These are phyloP conservation scores for Allobates femoralis DNA, from an alignment of 2,797 vertebrate species.

Conservation along the genomic window DNA sequence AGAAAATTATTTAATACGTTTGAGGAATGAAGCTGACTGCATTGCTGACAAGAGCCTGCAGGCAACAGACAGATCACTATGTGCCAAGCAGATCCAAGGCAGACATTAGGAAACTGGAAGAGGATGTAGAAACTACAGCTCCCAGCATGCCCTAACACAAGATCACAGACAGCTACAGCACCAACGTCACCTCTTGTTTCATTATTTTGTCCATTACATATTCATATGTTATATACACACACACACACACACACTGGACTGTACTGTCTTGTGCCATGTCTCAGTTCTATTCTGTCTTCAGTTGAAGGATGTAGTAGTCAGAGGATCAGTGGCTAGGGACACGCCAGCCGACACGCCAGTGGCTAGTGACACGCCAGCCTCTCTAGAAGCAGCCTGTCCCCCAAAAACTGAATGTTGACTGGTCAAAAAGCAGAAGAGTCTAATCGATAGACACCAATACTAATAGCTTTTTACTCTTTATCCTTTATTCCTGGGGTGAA, in stretches of 20 bases:
- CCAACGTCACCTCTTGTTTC: too few relatives aligned
- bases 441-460: too few relatives aligned
- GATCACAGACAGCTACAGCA: background rate
- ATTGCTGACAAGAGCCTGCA: conserved; percentile 24
- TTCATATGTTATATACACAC: too few relatives aligned
- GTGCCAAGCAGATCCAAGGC: background rate
- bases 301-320: too few relatives aligned
- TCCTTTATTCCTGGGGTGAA: too few relatives aligned
- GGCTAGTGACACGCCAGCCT: background rate
- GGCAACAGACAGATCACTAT: conserved; percentile 8
- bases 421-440: too few relatives aligned
- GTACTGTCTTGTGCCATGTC: too few relatives aligned
- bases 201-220: too few relatives aligned
- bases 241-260: too few relatives aligned
- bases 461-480: too few relatives aligned
- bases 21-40: conserved; percentile 15
- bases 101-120: background rate
- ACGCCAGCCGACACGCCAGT: background rate
- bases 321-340: background rate
- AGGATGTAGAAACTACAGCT: background rate
- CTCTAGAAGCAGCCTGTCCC: background rate
- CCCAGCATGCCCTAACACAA: background rate
- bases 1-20: conserved; percentile 31
- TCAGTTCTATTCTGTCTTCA: too few relatives aligned
- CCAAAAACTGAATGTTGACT: too few relatives aligned